Percentiles rank a stretch among this genome's conserved stretches.
Evolutionary conservation across 2,888 invertebrate genomes (phyloP).

Genomic region (Coelogynopora nodosa): DNA sequence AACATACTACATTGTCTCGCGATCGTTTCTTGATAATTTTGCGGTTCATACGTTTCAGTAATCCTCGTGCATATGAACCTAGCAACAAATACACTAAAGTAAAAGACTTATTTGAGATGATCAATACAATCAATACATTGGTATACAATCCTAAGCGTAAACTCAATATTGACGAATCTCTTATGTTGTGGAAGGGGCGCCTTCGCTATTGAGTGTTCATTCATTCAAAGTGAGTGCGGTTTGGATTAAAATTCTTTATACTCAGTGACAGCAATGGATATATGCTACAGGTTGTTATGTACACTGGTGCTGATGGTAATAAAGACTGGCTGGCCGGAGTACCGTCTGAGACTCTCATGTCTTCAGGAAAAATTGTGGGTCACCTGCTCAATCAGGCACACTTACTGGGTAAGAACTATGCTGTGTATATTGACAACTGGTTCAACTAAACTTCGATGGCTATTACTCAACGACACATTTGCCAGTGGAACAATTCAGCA

Average conservation of each 20-base stretch:
- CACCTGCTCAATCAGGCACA: background rate
- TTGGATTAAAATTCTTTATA: background rate
- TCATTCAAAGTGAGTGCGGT: background rate
- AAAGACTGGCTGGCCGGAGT: background rate
- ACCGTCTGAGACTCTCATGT: background rate
- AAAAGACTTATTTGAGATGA: background rate
- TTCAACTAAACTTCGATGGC: background rate
- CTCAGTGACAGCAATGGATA: background rate
- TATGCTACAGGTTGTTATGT: background rate
- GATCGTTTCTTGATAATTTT: background rate
- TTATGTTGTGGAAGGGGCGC: background rate
- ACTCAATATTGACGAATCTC: background rate
- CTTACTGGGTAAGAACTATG: conserved; percentile 9
- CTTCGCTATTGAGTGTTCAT: background rate
- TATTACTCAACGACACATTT: background rate
- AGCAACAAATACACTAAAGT: background rate
- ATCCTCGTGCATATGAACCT: background rate
- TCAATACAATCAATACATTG: background rate
- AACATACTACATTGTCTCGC: background rate
- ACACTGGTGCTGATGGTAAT: background rate
- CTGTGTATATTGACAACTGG: conserved; percentile 10
- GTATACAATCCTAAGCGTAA: background rate
- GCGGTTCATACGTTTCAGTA: background rate
- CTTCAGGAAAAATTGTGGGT: background rate
- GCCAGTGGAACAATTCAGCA: background rate